Percentiles rank a stretch among this genome's conserved stretches.
These are phyloP conservation scores for Parauchenoglanis punctatus DNA, from an alignment of 2,797 vertebrate genomes.

Conservation along the genomic window DNA sequence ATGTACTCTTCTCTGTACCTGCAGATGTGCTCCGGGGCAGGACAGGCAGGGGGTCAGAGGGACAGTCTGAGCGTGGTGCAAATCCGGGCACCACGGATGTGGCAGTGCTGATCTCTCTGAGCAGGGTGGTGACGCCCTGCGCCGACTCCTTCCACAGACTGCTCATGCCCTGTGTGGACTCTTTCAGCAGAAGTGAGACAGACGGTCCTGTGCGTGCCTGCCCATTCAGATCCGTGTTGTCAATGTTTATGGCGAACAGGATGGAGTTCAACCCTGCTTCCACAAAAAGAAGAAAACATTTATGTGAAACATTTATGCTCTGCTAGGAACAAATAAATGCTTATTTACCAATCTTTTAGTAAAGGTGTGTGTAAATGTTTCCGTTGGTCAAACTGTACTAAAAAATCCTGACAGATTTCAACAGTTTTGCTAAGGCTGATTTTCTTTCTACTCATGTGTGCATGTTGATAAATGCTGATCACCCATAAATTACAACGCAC, in stretches of 20 bases:
- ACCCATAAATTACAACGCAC: not conserved
- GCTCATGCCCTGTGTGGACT: constrained; percentile 94
- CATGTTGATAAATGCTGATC: not conserved
- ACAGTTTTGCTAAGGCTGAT: not conserved
- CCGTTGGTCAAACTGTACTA: not conserved
- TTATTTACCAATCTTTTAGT: not conserved
- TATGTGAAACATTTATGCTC: not conserved
- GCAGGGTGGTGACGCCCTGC: constrained; percentile 92
- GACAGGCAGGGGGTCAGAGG: constrained; percentile 87
- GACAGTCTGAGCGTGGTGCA: constrained; percentile 80
- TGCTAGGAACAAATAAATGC: not conserved
- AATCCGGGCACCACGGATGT: constrained; percentile 89
- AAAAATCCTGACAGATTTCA: not conserved
- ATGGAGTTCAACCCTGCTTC: constrained; percentile 93
- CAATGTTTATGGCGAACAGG: constrained; percentile 97
- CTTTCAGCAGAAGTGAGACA: constrained; percentile 89
- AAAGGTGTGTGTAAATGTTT: not conserved
- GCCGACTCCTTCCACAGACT: constrained; percentile 92
- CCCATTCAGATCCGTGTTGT: constrained; percentile 95
- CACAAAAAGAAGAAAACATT: constrained; percentile 15
- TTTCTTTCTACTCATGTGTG: not conserved
- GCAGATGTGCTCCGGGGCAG: constrained; percentile 80
- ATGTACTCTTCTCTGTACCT: constrained; percentile 63
- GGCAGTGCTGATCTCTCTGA: constrained; percentile 91
- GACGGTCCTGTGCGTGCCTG: constrained; percentile 73